Evolutionary conservation across 1,140 invertebrate genomes (phyloP), one percentile per base, ranked within the genome.

Genomic region (Nymphalis io): DNA sequence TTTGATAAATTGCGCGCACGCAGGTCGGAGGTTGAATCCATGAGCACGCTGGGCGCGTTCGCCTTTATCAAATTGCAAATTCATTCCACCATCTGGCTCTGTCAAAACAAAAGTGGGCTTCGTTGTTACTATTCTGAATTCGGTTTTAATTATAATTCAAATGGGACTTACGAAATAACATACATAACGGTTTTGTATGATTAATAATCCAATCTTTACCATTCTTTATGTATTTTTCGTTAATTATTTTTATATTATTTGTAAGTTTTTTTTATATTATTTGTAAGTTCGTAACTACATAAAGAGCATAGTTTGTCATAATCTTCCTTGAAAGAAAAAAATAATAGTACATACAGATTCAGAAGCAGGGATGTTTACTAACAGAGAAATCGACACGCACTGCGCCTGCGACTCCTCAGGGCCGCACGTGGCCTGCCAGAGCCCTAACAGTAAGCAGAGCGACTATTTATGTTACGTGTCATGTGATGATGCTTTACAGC

Each of bases 371-470:
- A 74, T 81, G 82, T 79, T 79, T 76, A 82, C 78, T 75, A 72
- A 82, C 75, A 82, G 39, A 40, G 23, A 62, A 58, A 42, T 44
- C 71, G 57, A 72, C 51, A 44, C 51, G 51, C 46, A 58, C 55
- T 70, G 73, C 57, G 79, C 73, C 78, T 82, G 79, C 72, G 73
- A 68, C 68, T 74, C 73, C 63, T 77, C 78, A 79, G 73, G 75
- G 42, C 70, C 60, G 74, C 81, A 81, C 83, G 73, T 82, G 78
- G 71, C 78, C 38, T 61, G 74, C 72, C 74, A 78, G 60, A 76
- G 60, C 74, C 76, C 77, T 75, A 73, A 86, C 82, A 84, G 68
- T 75, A 86, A 82, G 77, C 82, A 84, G 84, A 82, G 61, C 64
- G 67, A 77, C 79, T 84, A 84, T 84, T 83, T 73, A 64, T 58